phyloP scores from a whole-genome alignment of 2,113 vertebrate genomes.

The Vulpes ferrilata region DNA sequence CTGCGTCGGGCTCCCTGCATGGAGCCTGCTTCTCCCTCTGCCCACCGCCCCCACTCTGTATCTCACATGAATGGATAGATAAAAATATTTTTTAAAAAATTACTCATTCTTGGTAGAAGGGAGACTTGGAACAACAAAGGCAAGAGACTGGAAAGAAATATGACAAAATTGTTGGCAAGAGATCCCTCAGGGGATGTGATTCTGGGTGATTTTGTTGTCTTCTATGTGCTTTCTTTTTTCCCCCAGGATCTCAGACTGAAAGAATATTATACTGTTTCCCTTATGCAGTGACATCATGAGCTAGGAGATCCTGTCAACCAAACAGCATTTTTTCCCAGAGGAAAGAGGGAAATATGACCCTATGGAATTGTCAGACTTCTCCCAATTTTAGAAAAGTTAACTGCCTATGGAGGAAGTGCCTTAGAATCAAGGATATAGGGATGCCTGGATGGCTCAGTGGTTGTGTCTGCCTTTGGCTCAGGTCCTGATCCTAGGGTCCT shows the following conservation, averaged over 20 bases:
- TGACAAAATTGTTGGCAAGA: neutral
- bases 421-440: conserved; percentile 14
- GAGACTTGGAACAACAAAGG: neutral
- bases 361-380: neutral
- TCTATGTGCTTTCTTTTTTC: neutral
- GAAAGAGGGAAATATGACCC: neutral
- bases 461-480: too few species aligned
- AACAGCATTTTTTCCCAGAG: neutral
- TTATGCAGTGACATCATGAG: neutral
- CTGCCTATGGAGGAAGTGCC: neutral
- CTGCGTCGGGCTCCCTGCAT: too few species aligned
- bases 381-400: conserved; percentile 31
- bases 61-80: too few species aligned
- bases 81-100: neutral
- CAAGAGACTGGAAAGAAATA: conserved; percentile 2
- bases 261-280: neutral
- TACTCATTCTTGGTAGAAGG: neutral
- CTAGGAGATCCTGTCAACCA: neutral
- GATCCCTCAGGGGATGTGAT: neutral
- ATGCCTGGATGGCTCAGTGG: too few species aligned
- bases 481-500: too few species aligned
- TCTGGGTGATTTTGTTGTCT: neutral
- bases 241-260: neutral
- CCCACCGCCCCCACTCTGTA: too few species aligned
- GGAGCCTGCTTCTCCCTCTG: too few species aligned